phyloP scores from a whole-genome alignment of 1,140 invertebrate species.

The Caenorhabditis elegans region DNA sequence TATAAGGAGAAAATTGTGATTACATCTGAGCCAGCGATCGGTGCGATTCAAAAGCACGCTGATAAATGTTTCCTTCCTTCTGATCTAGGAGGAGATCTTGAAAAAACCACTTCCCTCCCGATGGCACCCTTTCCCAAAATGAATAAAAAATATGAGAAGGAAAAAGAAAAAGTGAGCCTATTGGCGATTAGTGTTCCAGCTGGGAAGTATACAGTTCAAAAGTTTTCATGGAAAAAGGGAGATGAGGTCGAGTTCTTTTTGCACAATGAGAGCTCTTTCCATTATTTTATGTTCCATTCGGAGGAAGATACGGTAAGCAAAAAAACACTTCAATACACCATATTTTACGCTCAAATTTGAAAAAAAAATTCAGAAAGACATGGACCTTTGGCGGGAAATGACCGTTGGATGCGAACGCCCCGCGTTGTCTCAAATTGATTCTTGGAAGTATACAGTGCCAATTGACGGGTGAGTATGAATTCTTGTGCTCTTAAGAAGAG shows the following conservation, averaged over 20 bases:
- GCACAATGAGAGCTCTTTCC: constrained; percentile 34
- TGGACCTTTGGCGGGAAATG: constrained; percentile 41
- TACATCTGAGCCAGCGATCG: not conserved
- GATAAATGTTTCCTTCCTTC: constrained; percentile 14
- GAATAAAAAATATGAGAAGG: not conserved
- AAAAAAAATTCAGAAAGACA: constrained; percentile 43
- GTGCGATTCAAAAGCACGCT: not conserved
- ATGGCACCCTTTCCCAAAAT: not conserved
- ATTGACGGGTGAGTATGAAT: constrained; percentile 2
- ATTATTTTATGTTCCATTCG: constrained; percentile 42
- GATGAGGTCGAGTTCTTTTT: constrained; percentile 43
- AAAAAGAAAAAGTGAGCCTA: constrained; percentile 9
- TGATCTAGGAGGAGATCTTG: not conserved
- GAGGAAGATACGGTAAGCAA: constrained; percentile 39
- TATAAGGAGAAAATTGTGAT: constrained; percentile 42
- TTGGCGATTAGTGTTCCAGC: constrained; percentile 16
- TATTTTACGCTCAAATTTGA: too few relatives aligned
- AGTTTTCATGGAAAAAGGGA: constrained; percentile 40
- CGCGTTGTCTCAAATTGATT: constrained; percentile 55
- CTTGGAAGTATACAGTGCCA: constrained; percentile 53
- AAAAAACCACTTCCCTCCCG: not conserved
- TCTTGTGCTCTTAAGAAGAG: too few relatives aligned
- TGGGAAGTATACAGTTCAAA: constrained; percentile 38
- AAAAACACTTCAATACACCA: too few relatives aligned
- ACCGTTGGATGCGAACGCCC: constrained; percentile 59